phyloP scores from a whole-genome alignment of 37 sponge, comb jelly and placozoan genomes.

The Tethya wilhelma region DNA sequence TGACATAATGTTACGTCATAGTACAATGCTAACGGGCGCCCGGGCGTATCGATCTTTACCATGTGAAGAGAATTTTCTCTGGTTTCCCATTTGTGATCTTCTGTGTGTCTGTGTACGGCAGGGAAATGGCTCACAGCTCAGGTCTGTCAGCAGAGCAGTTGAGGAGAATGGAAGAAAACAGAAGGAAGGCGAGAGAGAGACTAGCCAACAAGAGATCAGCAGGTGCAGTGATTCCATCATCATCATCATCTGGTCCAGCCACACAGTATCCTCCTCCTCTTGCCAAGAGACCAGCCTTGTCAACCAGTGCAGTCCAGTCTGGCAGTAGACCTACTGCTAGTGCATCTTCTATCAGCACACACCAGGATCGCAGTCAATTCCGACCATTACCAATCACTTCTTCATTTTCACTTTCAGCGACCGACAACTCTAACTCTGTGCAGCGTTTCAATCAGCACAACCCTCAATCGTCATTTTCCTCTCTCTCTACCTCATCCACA shows the following conservation, averaged over 20 bases:
- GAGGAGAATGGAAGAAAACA: conserved; percentile 74
- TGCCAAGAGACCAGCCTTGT: conserved; percentile 5
- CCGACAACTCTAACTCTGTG: neutral
- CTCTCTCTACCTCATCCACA: neutral
- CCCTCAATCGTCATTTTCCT: no score
- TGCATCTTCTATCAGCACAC: neutral
- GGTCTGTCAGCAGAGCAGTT: conserved; percentile 72
- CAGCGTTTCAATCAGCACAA: no score
- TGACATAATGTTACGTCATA: no score
- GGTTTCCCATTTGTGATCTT: no score
- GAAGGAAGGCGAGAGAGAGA: conserved; percentile 55
- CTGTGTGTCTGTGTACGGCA: no score
- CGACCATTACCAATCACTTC: neutral
- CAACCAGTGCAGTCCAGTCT: neutral
- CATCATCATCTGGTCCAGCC: neutral
- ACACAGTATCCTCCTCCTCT: neutral
- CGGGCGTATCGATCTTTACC: no score
- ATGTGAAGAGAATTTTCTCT: no score
- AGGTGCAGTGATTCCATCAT: neutral
- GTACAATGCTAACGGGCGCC: no score
- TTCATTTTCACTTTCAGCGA: neutral
- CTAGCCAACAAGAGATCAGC: conserved; percentile 44
- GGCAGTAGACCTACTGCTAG: neutral
- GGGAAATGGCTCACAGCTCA: no score
- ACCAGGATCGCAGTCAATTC: neutral